Evolutionary conservation across 1,140 invertebrate species (phyloP).

Genomic region (Rhagoletis zephyria): DNA sequence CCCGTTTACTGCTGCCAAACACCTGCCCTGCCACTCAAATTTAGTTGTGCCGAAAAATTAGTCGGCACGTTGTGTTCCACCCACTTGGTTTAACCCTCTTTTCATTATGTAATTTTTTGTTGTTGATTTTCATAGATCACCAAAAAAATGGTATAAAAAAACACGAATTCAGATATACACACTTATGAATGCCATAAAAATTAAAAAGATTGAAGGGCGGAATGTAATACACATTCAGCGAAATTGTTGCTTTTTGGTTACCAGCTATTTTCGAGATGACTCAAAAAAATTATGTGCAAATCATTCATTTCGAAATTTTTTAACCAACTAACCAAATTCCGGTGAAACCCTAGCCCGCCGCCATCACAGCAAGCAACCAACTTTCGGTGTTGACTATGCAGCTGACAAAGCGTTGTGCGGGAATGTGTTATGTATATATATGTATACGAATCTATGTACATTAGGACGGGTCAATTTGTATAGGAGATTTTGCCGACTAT

Average conservation of each 20-base stretch:
- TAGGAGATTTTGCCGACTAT: too few relatives aligned
- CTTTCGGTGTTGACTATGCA: neutral
- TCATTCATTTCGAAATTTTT: conserved; percentile 31
- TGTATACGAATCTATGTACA: neutral
- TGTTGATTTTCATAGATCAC: neutral
- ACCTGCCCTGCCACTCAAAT: neutral
- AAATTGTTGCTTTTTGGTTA: neutral
- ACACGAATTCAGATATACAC: neutral
- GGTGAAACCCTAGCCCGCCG: neutral
- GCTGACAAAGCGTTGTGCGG: neutral
- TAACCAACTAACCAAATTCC: conserved; percentile 11
- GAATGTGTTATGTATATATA: neutral
- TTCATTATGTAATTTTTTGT: conserved; percentile 2
- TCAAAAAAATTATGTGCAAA: conserved; percentile 35
- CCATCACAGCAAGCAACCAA: neutral
- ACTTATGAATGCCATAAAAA: neutral
- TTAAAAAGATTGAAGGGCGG: neutral
- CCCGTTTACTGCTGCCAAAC: neutral
- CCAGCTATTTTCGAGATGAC: neutral
- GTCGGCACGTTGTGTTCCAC: neutral
- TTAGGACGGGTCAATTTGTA: too few relatives aligned
- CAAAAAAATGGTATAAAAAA: neutral
- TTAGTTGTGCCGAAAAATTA: conserved; percentile 7
- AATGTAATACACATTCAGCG: neutral
- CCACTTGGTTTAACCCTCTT: conserved; percentile 8